Conservation (phyloP, 2,888 invertebrate species). For the Prosopocoilus inquinatus region DNA sequence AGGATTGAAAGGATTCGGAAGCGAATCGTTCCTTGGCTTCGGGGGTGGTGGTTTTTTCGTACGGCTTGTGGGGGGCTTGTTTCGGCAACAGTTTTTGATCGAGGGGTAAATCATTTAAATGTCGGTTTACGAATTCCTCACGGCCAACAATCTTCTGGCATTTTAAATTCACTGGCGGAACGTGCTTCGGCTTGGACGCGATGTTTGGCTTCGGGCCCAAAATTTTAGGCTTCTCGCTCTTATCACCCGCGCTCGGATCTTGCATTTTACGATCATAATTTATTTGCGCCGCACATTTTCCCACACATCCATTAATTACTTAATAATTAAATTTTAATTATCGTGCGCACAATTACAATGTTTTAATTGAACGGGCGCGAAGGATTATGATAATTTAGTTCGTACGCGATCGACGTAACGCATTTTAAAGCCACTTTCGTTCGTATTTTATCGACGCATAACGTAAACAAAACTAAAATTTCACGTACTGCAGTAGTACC, state of each 20-base stretch:
- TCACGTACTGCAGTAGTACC: conserved; percentile 33
- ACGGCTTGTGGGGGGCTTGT: not conserved
- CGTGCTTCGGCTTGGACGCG: conserved; percentile 49
- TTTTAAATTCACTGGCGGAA: conserved; percentile 48
- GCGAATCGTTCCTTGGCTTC: not conserved
- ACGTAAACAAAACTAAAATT: conserved; percentile 12
- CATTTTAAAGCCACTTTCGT: not conserved
- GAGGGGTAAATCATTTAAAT: not conserved
- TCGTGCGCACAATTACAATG: not conserved
- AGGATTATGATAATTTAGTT: too few relatives aligned
- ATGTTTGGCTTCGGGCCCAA: conserved; percentile 47
- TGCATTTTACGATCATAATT: conserved; percentile 33
- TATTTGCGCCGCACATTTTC: too few relatives aligned
- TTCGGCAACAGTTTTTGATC: too few relatives aligned
- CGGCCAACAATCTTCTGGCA: conserved; percentile 22
- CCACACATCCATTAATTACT: not conserved
- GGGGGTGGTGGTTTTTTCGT: not conserved
- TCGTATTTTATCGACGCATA: not conserved
- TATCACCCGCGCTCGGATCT: conserved; percentile 25
- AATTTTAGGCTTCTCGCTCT: conserved; percentile 45
- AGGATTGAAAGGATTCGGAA: conserved; percentile 13
- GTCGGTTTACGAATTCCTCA: conserved; percentile 15
- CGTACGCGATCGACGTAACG: too few relatives aligned
- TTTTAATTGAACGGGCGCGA: not conserved
- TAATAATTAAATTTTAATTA: not conserved